Conservation (phyloP, 2,888 invertebrate species). For the Pheosia tremula region DNA sequence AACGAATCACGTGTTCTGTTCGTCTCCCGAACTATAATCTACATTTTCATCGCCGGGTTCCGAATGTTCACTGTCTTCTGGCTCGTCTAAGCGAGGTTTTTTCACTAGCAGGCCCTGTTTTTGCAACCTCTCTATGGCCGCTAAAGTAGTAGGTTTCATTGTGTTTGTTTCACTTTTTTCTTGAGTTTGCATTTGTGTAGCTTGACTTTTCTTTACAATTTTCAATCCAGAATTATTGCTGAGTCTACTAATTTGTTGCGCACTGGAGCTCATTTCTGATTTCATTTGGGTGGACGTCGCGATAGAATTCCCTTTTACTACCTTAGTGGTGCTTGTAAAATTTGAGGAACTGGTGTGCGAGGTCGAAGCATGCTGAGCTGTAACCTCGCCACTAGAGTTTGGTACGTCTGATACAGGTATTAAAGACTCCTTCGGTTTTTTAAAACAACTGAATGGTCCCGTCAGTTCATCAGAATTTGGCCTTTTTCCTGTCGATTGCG, state of each 20-base stretch:
- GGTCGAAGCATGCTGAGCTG: constrained; percentile 53
- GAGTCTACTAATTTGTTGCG: constrained; percentile 64
- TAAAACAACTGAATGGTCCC: constrained; percentile 72
- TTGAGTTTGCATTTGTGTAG: constrained; percentile 63
- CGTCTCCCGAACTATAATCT: constrained; percentile 43
- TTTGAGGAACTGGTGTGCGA: constrained; percentile 61
- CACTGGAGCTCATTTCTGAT: constrained; percentile 60
- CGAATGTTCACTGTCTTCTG: constrained; percentile 53
- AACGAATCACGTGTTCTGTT: constrained; percentile 38
- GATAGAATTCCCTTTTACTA: constrained; percentile 60
- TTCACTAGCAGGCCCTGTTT: constrained; percentile 75
- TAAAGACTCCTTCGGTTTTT: constrained; percentile 71
- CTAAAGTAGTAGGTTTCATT: constrained; percentile 64
- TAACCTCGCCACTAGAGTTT: constrained; percentile 41
- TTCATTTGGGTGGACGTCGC: constrained; percentile 65
- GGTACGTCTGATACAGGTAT: constrained; percentile 57
- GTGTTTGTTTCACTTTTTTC: constrained; percentile 60
- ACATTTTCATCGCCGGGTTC: constrained; percentile 52
- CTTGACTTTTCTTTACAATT: constrained; percentile 63
- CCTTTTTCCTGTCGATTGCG: constrained; percentile 49
- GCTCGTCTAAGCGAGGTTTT: constrained; percentile 66
- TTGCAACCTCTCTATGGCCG: constrained; percentile 75
- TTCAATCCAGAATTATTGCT: constrained; percentile 65
- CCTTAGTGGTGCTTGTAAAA: constrained; percentile 60
- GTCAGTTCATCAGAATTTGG: constrained; percentile 47